Conservation (phyloP, 2,113 vertebrate genomes). For the Phalacrocorax pelagicus region DNA sequence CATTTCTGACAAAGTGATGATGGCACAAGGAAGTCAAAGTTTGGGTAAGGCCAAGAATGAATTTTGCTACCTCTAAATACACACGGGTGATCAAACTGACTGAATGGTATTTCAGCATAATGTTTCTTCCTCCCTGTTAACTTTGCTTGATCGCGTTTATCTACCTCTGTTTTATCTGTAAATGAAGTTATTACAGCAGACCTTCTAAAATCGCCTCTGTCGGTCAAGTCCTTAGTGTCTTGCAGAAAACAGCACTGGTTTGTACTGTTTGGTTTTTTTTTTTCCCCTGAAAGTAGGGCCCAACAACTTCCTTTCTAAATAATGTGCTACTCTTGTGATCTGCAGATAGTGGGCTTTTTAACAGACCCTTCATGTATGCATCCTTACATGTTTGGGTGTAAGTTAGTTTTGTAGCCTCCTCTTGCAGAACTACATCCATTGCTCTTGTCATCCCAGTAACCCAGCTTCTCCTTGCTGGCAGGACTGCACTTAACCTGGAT, state of each 20-base stretch:
- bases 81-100: neutral
- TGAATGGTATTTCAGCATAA: neutral
- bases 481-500: neutral
- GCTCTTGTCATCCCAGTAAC: neutral
- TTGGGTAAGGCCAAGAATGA: neutral
- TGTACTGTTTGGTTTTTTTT: neutral
- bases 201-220: neutral
- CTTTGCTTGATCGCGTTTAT: neutral
- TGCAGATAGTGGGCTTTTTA: neutral
- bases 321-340: fast-evolving
- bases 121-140: neutral
- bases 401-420: neutral
- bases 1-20: conserved; percentile 22
- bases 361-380: neutral
- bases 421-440: neutral
- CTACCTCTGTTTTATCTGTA: neutral
- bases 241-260: neutral
- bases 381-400: fast-evolving
- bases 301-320: neutral
- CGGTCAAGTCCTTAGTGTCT: neutral
- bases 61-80: neutral
- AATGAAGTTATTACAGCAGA: neutral
- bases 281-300: neutral
- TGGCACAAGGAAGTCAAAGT: neutral
- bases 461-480: fast-evolving